Evolutionary conservation across 1,140 invertebrate genomes (phyloP).

Genomic region (Drosophila littoralis): DNA sequence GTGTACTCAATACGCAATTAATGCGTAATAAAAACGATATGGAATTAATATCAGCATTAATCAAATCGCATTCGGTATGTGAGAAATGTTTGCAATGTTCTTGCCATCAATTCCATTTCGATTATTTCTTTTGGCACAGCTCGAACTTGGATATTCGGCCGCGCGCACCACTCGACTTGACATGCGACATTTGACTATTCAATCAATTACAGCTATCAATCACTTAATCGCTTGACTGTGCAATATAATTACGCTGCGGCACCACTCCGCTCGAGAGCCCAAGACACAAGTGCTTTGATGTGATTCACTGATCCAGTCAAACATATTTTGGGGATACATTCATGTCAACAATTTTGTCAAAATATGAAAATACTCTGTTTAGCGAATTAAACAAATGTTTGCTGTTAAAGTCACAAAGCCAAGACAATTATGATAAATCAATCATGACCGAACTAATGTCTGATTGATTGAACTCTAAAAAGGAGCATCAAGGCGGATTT

Average conservation of each 20-base stretch:
- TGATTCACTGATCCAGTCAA: too few species aligned
- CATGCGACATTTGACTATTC: slow-evolving; percentile 41
- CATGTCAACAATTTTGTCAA: too few species aligned
- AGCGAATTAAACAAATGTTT: too few species aligned
- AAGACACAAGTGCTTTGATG: too few species aligned
- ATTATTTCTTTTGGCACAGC: background rate
- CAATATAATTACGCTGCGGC: slow-evolving; percentile 18
- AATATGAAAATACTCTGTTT: too few species aligned
- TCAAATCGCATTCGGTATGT: slow-evolving; percentile 8
- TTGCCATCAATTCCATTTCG: background rate
- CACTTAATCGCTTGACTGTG: slow-evolving; percentile 31
- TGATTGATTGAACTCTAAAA: too few species aligned
- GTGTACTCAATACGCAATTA: slow-evolving; percentile 34
- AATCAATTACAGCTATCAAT: slow-evolving; percentile 39
- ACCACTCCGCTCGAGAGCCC: too few species aligned
- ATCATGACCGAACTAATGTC: too few species aligned
- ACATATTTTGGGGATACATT: too few species aligned
- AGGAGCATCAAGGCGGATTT: too few species aligned
- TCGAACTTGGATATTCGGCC: slow-evolving; percentile 8
- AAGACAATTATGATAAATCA: too few species aligned
- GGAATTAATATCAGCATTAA: slow-evolving; percentile 20
- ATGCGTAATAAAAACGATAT: slow-evolving; percentile 31
- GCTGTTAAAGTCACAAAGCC: too few species aligned
- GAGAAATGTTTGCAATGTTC: background rate
- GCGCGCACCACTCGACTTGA: slow-evolving; percentile 1